These are phyloP conservation scores for Xanthorhoe spadicearia DNA, from an alignment of 2,888 invertebrate species.

Conservation along the genomic window DNA sequence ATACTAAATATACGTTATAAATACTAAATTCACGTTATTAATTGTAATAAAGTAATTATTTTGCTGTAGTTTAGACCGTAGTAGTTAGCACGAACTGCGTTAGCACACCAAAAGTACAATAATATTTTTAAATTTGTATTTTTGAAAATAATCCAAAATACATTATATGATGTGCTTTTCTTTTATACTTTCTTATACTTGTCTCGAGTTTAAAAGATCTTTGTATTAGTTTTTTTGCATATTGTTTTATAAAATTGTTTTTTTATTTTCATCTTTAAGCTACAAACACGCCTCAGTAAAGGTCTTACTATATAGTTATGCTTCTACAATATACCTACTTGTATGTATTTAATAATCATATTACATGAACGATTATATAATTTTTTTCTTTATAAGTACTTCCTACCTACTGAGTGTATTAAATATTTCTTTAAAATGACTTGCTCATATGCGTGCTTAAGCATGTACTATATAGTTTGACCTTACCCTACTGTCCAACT, in stretches of 20 bases:
- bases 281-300: neutral
- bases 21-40: neutral
- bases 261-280: neutral
- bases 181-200: neutral
- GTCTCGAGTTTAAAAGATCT: neutral
- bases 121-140: constrained; percentile 34
- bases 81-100: constrained; percentile 26
- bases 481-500: neutral
- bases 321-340: constrained; percentile 4
- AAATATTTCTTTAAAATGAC: no score
- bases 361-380: no score
- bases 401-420: no score
- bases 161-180: neutral
- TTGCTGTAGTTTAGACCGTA: constrained; percentile 19
- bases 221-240: neutral
- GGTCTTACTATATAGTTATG: neutral
- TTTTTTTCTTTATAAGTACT: no score
- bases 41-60: neutral
- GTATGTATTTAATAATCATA: no score
- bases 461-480: constrained; percentile 1
- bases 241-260: neutral
- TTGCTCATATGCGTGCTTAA: no score
- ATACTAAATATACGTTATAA: no score
- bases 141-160: constrained; percentile 25
- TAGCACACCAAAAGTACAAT: constrained; percentile 32